Evolutionary conservation across 1,140 invertebrate genomes (phyloP).

Genomic region (Philopotamus ludificatus): DNA sequence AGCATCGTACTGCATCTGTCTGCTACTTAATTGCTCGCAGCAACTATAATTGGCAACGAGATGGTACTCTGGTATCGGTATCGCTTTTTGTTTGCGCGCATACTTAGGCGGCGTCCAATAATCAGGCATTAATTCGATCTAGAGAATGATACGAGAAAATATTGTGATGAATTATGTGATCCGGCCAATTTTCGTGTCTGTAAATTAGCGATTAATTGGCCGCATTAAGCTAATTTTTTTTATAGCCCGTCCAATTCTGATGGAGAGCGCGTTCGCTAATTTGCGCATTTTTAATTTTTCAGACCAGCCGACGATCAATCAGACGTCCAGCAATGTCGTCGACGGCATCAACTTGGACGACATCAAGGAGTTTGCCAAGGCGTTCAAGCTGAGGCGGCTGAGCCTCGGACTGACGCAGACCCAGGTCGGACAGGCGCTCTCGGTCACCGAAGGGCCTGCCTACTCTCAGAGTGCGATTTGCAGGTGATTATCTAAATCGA

Average conservation of each 20-base stretch:
- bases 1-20: constrained; percentile 12
- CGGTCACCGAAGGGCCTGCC: constrained; percentile 93
- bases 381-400: constrained; percentile 90
- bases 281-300: no score
- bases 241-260: no score
- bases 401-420: constrained; percentile 94
- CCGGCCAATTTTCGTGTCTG: no score
- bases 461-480: constrained; percentile 99
- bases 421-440: constrained; percentile 92
- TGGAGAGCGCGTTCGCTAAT: no score
- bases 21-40: constrained; percentile 6
- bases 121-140: no score
- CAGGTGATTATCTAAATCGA: constrained; percentile 73
- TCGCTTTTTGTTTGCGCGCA: no score
- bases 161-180: no score
- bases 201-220: no score
- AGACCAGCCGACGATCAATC: constrained; percentile 90
- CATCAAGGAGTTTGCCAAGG: constrained; percentile 97
- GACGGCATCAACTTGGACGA: constrained; percentile 97
- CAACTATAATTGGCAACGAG: constrained; percentile 2
- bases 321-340: constrained; percentile 89
- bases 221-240: no score
- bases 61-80: no score
- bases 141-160: no score
- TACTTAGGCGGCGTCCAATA: no score